Conservation (phyloP, 2,113 vertebrate species). For the Myotis davidii region DNA sequence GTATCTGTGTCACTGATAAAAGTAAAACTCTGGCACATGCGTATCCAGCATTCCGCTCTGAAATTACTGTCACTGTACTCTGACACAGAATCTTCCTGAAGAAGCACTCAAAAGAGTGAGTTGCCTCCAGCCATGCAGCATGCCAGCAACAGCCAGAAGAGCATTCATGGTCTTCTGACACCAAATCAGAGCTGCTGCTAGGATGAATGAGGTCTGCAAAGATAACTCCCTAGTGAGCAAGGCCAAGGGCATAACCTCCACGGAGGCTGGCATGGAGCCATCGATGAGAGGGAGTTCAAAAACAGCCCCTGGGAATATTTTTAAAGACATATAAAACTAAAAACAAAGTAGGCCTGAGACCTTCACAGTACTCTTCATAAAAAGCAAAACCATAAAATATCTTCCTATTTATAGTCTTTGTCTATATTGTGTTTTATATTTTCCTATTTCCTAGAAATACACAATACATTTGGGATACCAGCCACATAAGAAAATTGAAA, state of each 20-base stretch:
- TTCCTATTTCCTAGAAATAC: slow-evolving; percentile 50
- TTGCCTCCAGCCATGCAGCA: not conserved
- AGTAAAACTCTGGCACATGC: not conserved
- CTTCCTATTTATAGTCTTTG: not conserved
- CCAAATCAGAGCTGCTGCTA: not conserved
- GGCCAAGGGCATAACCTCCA: not conserved
- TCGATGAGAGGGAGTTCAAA: not conserved
- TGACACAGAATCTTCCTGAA: not conserved
- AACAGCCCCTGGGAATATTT: slow-evolving; percentile 4
- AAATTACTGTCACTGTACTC: not conserved
- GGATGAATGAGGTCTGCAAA: not conserved
- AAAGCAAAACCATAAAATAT: slow-evolving; percentile 5
- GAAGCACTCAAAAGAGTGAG: not conserved
- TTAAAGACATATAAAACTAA: not conserved
- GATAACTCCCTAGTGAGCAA: not conserved
- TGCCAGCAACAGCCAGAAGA: not conserved
- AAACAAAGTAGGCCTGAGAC: slow-evolving; percentile 1
- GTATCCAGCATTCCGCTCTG: not conserved
- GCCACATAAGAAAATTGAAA: slow-evolving; percentile 20
- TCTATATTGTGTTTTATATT: not conserved
- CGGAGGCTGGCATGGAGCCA: not conserved
- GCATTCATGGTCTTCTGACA: not conserved
- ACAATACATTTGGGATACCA: not conserved
- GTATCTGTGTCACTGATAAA: slow-evolving; percentile 2
- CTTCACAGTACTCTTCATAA: not conserved